These are phyloP conservation scores for Drosophila prolongata DNA, from an alignment of 2,888 invertebrate species.

Conservation along the genomic window DNA sequence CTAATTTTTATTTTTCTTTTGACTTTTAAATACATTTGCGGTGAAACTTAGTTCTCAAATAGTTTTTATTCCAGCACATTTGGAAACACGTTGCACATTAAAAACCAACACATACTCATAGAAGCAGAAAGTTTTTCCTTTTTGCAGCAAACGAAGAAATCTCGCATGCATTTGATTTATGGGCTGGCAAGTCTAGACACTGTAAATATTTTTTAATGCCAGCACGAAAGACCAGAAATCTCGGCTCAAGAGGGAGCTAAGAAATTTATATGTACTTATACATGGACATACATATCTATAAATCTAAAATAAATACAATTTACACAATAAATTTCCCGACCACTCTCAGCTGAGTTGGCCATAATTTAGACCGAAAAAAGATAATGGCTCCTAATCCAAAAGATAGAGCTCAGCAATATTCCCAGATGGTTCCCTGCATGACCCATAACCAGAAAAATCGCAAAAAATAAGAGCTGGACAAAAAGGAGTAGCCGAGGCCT, in stretches of 20 bases:
- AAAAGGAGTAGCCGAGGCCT: constrained; percentile 13
- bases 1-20: background rate
- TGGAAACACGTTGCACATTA: constrained; percentile 37
- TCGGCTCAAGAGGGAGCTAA: constrained; percentile 52
- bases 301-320: constrained; percentile 73
- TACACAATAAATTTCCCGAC: constrained; percentile 52
- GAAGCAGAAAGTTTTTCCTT: constrained; percentile 9
- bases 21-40: constrained; percentile 3
- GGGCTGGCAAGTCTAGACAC: constrained; percentile 70
- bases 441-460: constrained; percentile 47
- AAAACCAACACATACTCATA: constrained; percentile 11
- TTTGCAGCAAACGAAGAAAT: constrained; percentile 9
- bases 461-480: background rate
- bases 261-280: constrained; percentile 47
- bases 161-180: constrained; percentile 74
- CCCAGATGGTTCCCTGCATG: constrained; percentile 56
- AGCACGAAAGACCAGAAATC: constrained; percentile 26
- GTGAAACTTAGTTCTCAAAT: background rate
- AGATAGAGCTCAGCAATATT: constrained; percentile 11
- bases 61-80: background rate
- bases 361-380: constrained; percentile 54
- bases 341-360: constrained; percentile 49
- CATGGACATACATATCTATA: constrained; percentile 43
- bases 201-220: constrained; percentile 80
- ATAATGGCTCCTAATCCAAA: constrained; percentile 63